Evolutionary conservation across 2,888 invertebrate genomes (phyloP), one percentile per base, ranked within the genome.

Genomic region (Mongoloraphidia duomilia): DNA sequence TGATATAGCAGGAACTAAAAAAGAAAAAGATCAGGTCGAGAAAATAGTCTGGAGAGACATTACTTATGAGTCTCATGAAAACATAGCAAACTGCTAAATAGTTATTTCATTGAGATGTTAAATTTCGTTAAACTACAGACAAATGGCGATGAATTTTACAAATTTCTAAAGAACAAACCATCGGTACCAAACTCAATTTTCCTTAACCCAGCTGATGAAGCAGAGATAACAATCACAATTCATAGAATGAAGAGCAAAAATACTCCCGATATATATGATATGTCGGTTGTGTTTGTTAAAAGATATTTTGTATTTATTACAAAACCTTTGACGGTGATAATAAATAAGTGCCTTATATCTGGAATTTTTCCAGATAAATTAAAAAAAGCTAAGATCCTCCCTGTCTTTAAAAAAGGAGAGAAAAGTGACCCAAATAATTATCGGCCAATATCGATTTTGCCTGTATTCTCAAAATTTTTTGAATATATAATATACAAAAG

Each of bases 361-460:
- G 53, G 52, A 42, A 35, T 44, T 10, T 54, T 51, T 43, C 52
- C 52, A 34, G 39, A 40, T 33, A 43, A 47, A 17, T 39, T 54
- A 34, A 53, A 54, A 41, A 38, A 43, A n/a, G 49, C 53, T 38
- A 51, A 50, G 38, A 47, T 53, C 10, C 42, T 49, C 14, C 51
- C 52, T 34, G 37, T 54, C 34, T 50, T 38, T 46, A 54, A 54
- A 49, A 52, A 48, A 14, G 50, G 49, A 43, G 47, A 50, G 38
- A 44, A 10, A 34, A 38, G 35, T 34, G 38, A 45, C 34, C 45
- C 44, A 37, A 46, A 49, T 34, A 53, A 53, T 41, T 53, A 53
- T 43, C 47, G 53, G 42, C 54, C 53, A n/a, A 38, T 54, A 41
- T 49, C 53, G 11, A 36, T 53, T 34, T 41, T 53, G 2, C 47